Evolutionary conservation across 2,888 invertebrate species (phyloP), one percentile per base, ranked within the genome.

Genomic region (Dolichopus griseipennis): DNA sequence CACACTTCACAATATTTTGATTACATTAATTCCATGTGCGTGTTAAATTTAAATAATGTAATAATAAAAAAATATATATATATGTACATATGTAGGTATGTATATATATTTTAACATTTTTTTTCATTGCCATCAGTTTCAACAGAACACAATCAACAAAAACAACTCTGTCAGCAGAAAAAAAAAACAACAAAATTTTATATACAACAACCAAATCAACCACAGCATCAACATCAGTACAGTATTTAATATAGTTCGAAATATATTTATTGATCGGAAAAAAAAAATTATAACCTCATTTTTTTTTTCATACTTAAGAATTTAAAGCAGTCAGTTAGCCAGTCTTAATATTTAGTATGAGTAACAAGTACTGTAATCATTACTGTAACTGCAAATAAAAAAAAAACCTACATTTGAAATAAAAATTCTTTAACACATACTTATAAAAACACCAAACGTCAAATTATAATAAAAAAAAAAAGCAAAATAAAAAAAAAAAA

Each of bases 11-110:
- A 74, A 73, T 73, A 73, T 73, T 74, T 74, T 74, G 73, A 74
- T 74, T 74, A 73, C 72, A 73, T 74, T 74, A 73, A 73, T 73
- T 72, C 71, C 72, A 69, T 73, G 72, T 73, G 74, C 73, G 74
- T 73, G 73, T 71, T 70, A 15, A 27, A 21, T 18, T 37, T 18
- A 7, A 61, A 20, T 18, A 61, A 61, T 20, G 2, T 9, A 3
- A 61, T 4, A 20, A 20, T 9, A 61, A 20, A 20, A 12, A 20
- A 7, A 61, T 27, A 27, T 27, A 27, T 27, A 5, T 27, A 27
- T 5, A 27, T 52, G 3, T 18, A 18, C 7, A n/a, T 52, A n/a
- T n/a, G 7, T 52, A n/a, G 4, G 3, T 18, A 4, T 18, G 7
- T 18, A 52, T 52, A 52, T 52, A 18, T n/a, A 52, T 12, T 61